These are phyloP conservation scores for Bembecia ichneumoniformis DNA, from an alignment of 2,888 invertebrate species.

Conservation along the genomic window DNA sequence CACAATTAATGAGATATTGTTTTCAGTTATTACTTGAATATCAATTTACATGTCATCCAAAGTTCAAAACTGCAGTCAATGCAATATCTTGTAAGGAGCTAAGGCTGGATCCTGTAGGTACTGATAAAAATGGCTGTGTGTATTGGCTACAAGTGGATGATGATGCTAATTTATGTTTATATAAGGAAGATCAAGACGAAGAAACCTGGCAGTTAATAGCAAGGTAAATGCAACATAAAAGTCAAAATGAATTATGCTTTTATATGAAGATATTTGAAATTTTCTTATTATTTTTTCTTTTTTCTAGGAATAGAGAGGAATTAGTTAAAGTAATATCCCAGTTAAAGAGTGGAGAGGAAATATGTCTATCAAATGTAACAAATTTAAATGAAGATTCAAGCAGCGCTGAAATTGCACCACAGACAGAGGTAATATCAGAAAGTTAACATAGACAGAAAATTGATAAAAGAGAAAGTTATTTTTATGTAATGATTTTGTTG, in stretches of 20 bases:
- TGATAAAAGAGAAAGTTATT: too few species aligned
- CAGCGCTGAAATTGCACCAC: slow-evolving; percentile 38
- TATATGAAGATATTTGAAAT: slow-evolving; percentile 3
- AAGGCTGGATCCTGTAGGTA: slow-evolving; percentile 89
- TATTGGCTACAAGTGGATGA: slow-evolving; percentile 96
- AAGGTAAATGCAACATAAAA: slow-evolving; percentile 65
- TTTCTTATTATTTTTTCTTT: slow-evolving; percentile 14
- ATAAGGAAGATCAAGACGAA: slow-evolving; percentile 96
- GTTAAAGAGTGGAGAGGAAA: slow-evolving; percentile 79
- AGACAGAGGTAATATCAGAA: slow-evolving; percentile 19
- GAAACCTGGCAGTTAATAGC: slow-evolving; percentile 96
- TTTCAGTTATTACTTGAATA: slow-evolving; percentile 88
- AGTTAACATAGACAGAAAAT: too few species aligned
- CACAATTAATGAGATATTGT: slow-evolving; percentile 1
- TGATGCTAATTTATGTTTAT: slow-evolving; percentile 90
- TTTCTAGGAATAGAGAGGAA: slow-evolving; percentile 81
- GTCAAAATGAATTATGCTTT: not conserved
- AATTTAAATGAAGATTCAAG: slow-evolving; percentile 59
- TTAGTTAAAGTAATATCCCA: slow-evolving; percentile 83
- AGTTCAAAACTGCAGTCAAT: slow-evolving; percentile 91
- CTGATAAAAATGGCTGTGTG: slow-evolving; percentile 89
- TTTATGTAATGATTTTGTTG: too few species aligned
- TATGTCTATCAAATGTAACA: slow-evolving; percentile 50
- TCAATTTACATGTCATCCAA: slow-evolving; percentile 94
- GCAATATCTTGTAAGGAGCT: slow-evolving; percentile 84